A percentile compares a stretch with the other conserved stretches of the same genome.
Conservation (phyloP, 2,113 vertebrate genomes). For the Tragelaphus scriptus region DNA sequence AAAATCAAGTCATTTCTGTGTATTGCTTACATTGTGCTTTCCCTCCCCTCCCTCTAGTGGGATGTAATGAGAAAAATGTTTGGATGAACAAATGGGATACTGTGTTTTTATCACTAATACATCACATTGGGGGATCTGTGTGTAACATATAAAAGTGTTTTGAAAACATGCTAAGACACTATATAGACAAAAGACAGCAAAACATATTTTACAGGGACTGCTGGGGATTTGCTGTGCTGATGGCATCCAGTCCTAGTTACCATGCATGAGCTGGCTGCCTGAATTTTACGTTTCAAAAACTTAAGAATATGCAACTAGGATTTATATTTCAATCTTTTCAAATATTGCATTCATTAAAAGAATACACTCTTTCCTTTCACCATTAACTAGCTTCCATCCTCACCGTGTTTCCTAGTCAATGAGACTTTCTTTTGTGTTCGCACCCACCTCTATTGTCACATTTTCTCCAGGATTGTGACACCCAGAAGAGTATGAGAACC, state of each 20-base stretch:
- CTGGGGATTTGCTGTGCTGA: constrained; percentile 8
- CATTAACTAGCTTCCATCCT: background rate
- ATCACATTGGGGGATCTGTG: background rate
- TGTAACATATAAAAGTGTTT: background rate
- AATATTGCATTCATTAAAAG: background rate
- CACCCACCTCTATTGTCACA: background rate
- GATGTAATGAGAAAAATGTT: background rate
- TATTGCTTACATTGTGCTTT: background rate
- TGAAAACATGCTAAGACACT: background rate
- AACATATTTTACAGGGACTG: background rate
- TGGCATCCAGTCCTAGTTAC: constrained; percentile 44
- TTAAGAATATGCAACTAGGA: constrained; percentile 55
- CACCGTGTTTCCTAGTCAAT: background rate
- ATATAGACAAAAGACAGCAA: background rate
- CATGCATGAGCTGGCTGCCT: constrained; percentile 8
- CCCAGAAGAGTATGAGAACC: background rate
- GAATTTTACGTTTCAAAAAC: background rate
- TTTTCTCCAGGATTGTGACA: background rate
- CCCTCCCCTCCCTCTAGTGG: background rate
- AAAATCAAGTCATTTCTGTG: background rate
- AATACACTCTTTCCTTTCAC: background rate
- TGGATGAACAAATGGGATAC: background rate
- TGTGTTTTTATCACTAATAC: background rate
- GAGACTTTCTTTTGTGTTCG: background rate
- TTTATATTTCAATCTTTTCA: background rate